Conservation (phyloP, 2,113 vertebrate species). For the Lagopus muta region DNA sequence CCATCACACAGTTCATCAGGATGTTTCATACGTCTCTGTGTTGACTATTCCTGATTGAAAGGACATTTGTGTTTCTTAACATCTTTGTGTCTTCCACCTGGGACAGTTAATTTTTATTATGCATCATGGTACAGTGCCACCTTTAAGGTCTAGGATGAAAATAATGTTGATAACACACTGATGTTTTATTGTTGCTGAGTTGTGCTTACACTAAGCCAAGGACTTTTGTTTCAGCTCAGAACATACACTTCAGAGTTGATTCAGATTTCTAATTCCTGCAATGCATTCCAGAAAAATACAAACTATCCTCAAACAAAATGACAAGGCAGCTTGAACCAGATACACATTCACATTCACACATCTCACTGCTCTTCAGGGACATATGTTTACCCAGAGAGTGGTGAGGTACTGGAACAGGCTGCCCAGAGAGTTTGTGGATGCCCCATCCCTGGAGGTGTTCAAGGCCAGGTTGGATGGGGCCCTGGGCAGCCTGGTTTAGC, state of each 20-base stretch:
- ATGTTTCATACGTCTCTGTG: not conserved
- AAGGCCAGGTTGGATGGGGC: too few relatives aligned
- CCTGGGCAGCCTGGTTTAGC: too few relatives aligned
- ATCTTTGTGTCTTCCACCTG: not conserved
- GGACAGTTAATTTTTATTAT: not conserved
- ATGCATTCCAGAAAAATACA: not conserved
- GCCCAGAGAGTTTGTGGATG: too few relatives aligned
- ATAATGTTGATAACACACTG: not conserved
- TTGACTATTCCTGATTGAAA: not conserved
- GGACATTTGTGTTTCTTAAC: not conserved
- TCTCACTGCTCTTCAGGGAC: not conserved
- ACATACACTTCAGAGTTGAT: not conserved
- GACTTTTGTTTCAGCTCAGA: not conserved
- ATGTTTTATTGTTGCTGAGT: not conserved
- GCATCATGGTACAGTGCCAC: not conserved
- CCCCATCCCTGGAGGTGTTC: too few relatives aligned
- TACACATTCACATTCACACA: not conserved
- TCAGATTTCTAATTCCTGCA: not conserved
- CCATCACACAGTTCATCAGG: not conserved
- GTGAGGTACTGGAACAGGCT: too few relatives aligned
- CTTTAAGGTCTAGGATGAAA: not conserved
- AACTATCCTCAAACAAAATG: not conserved
- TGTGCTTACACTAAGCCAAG: not conserved
- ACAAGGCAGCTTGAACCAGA: not conserved
- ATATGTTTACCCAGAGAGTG: too few relatives aligned